Evolutionary conservation across 2,113 vertebrate species (phyloP).

Genomic region (Oxyruncus cristatus): DNA sequence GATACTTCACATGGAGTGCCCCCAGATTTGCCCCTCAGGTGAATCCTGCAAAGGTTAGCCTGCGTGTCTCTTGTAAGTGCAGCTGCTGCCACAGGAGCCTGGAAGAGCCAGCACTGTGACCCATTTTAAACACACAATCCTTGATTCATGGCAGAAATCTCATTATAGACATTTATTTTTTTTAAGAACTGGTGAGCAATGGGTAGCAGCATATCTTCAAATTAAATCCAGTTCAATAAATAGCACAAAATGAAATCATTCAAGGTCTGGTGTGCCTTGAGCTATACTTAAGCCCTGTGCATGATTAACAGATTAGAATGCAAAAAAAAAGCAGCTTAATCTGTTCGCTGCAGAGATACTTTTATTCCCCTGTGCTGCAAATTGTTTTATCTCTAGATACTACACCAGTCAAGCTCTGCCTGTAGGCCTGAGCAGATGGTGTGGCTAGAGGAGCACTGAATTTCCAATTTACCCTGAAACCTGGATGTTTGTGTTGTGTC

Average conservation of each 20-base stretch:
- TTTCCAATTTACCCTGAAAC: not conserved
- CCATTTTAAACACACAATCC: constrained; percentile 36
- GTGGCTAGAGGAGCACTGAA: not conserved
- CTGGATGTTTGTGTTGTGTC: not conserved
- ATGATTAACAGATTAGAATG: constrained; percentile 64
- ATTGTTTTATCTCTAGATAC: constrained; percentile 9
- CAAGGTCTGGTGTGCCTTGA: constrained; percentile 31
- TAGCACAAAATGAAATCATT: constrained; percentile 41
- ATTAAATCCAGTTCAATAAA: constrained; percentile 53
- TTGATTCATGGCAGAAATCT: constrained; percentile 18
- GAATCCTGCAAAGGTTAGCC: not conserved
- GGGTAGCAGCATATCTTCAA: constrained; percentile 18
- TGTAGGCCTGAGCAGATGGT: constrained; percentile 10
- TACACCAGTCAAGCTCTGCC: not conserved
- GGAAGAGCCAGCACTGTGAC: not conserved
- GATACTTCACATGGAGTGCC: not conserved
- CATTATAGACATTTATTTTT: constrained; percentile 17
- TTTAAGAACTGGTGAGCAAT: not conserved
- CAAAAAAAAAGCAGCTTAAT: constrained; percentile 16
- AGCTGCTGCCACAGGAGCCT: not conserved
- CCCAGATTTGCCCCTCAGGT: not conserved
- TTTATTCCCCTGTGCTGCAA: not conserved
- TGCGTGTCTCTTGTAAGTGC: not conserved
- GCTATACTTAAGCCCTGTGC: constrained; percentile 15
- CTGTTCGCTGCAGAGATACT: constrained; percentile 19